Percentiles rank a stretch among this genome's conserved stretches.
Conservation (phyloP, 1,140 invertebrate genomes). For the Berghia stephanieae region DNA sequence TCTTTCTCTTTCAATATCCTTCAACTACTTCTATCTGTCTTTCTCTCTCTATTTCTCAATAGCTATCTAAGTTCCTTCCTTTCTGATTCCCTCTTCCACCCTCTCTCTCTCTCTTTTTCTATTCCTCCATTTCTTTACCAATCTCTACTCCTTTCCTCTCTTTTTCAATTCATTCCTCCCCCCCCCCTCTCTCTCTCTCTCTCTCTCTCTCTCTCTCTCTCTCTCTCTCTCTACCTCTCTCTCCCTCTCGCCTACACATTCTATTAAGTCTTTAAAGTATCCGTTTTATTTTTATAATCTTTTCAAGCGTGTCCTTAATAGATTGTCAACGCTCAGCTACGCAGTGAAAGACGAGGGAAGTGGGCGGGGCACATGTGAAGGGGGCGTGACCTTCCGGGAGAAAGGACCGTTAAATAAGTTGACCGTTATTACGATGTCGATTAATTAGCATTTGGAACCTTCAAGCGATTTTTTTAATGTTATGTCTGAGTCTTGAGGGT, state of each 20-base stretch:
- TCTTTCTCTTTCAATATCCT: background rate
- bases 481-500: no score
- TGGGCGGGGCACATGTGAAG: no score
- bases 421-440: no score
- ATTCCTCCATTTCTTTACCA: background rate
- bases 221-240: background rate
- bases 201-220: background rate
- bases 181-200: background rate
- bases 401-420: no score
- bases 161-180: conserved; percentile 2
- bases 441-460: no score
- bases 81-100: background rate
- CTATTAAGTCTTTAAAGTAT: background rate
- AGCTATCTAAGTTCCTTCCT: background rate
- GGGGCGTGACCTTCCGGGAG: no score
- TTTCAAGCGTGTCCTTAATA: conserved; percentile 3
- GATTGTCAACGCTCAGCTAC: conserved; percentile 86
- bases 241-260: background rate
- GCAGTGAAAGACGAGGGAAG: conserved; percentile 97
- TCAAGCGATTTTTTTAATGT: no score
- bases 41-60: background rate
- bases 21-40: background rate
- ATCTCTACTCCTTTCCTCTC: conserved; percentile 15
- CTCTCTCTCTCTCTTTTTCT: background rate
- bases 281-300: background rate